Evolutionary conservation across 2,888 invertebrate species (phyloP), one percentile per base, ranked within the genome.

Genomic region (Caenorhabditis afra): DNA sequence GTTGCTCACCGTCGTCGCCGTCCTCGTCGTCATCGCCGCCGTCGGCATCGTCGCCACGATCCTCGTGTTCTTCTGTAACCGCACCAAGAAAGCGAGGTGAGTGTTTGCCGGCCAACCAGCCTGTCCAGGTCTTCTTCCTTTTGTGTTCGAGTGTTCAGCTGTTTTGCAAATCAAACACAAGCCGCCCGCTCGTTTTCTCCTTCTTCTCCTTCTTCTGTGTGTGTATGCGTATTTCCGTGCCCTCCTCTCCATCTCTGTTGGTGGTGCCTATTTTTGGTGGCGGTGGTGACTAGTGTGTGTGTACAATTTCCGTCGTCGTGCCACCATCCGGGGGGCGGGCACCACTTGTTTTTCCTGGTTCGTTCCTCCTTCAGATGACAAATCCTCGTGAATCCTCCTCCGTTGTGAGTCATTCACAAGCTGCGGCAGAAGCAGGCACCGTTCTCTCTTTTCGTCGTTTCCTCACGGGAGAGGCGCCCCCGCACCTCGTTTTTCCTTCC

Each of bases 61-160:
- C 35, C 68, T 68, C 50, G 61, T 85, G n/a, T 47, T 81, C 49
- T 80, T 79, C 67, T 82, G 83, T 73, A 81, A 79, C 62, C 68
- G 81, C 11, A 79, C 76, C 44, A 84, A 79, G 68, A 84, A 84
- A 68, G 80, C 85, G 20, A 71, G 83, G 85, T 84, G 22, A 65
- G 85, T 55, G 55, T 35, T 66, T 45, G 44, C 39, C 35, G 45
- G 23, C 1, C 45, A 29, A 12, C 18, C 23, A 29, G 22, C 18
- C 23, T 61, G 23, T 53, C 57, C 68, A 50, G 29, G 41, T 41
- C 41, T 61, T 59, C 61, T 61, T 45, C 64, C 71, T 64, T 71
- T 71, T 71, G 71, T 71, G 71, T 71, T 71, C 71, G 71, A 71
- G 71, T 71, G 71, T 71, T 71, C 71, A 71, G 71, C 71, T 71